phyloP scores from a whole-genome alignment of 2,888 invertebrate genomes.

The Rhopalosiphum nymphaeae region DNA sequence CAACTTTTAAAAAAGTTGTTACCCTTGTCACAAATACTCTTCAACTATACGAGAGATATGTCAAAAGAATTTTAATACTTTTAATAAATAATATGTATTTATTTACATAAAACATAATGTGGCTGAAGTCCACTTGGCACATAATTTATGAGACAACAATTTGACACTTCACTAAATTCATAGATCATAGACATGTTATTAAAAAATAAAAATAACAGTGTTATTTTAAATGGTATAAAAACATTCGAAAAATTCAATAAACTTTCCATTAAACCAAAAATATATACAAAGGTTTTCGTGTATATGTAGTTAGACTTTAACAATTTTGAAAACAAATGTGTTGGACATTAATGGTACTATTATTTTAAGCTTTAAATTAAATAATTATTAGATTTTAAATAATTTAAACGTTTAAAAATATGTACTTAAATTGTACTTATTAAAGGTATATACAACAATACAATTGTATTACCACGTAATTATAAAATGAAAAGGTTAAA shows the following conservation, averaged over 20 bases:
- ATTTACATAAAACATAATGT: not conserved
- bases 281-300: too few relatives aligned
- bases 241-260: not conserved
- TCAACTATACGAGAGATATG: not conserved
- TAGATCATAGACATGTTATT: not conserved
- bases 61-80: not conserved
- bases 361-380: not conserved
- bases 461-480: not conserved
- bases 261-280: not conserved
- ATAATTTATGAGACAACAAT: not conserved
- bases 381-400: not conserved
- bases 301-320: not conserved
- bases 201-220: not conserved
- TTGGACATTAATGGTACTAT: not conserved
- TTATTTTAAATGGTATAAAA: not conserved
- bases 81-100: constrained; percentile 22
- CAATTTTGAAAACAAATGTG: not conserved
- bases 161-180: not conserved
- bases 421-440: not conserved
- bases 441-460: not conserved
- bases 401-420: not conserved
- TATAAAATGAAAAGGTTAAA: not conserved
- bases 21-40: not conserved
- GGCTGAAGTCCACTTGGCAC: not conserved
- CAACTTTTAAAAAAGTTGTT: not conserved